Evolutionary conservation across 2,888 invertebrate species (phyloP).

Genomic region (Amblyteles armatorius): DNA sequence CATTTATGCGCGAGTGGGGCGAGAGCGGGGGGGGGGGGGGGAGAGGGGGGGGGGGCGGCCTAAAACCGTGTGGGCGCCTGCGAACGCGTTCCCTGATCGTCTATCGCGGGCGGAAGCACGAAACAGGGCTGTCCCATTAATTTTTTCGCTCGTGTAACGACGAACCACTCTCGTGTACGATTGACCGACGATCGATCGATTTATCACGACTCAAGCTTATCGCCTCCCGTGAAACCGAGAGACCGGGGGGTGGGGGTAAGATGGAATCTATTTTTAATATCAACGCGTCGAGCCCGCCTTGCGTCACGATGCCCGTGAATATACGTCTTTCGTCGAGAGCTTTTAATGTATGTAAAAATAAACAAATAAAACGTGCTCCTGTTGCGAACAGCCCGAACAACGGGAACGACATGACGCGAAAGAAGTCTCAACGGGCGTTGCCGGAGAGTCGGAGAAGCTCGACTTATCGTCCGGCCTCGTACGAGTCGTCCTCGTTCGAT

Average conservation of each 20-base stretch:
- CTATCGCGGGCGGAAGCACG: neutral
- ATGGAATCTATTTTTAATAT: slow-evolving; percentile 1
- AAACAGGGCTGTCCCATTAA: neutral
- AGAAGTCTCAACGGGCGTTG: slow-evolving; percentile 23
- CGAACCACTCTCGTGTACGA: neutral
- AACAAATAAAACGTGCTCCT: slow-evolving; percentile 24
- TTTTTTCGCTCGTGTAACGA: neutral
- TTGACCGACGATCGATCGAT: neutral
- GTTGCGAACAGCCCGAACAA: slow-evolving; percentile 41
- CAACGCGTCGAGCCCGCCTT: neutral
- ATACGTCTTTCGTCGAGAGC: slow-evolving; percentile 14
- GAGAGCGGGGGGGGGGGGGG: neutral
- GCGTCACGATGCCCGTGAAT: neutral
- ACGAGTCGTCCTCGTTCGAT: slow-evolving; percentile 59
- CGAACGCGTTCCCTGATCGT: neutral
- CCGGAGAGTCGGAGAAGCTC: slow-evolving; percentile 62
- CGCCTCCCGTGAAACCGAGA: neutral
- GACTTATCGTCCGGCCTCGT: slow-evolving; percentile 63
- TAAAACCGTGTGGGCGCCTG: neutral
- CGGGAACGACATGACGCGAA: slow-evolving; percentile 33
- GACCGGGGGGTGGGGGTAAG: neutral
- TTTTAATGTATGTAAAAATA: neutral
- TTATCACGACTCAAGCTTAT: neutral
- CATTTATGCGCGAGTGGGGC: slow-evolving; percentile 13
- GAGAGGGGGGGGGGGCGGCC: neutral